Percentiles rank a stretch among this genome's conserved stretches.
Conservation (phyloP, 2,797 vertebrate genomes). For the Gallinago stenura region DNA sequence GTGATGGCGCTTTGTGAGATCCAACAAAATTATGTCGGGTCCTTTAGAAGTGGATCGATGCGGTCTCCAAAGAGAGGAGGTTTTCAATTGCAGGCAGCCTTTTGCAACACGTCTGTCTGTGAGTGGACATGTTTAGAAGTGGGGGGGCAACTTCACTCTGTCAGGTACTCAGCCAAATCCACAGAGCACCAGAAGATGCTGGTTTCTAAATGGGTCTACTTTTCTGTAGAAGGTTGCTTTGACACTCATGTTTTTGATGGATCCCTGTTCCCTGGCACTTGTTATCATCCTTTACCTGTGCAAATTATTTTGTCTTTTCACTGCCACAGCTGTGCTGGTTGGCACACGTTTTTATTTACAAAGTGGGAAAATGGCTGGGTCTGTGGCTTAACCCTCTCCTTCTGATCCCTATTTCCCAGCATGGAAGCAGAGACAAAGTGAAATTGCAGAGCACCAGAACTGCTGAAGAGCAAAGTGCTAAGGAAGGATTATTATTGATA, state of each 20-base stretch:
- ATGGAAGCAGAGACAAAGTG: not conserved
- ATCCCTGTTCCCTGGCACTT: not conserved
- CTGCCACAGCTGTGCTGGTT: not conserved
- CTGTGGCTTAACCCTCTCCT: not conserved
- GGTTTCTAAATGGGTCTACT: not conserved
- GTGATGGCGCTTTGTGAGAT: slow-evolving; percentile 15
- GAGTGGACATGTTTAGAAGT: not conserved
- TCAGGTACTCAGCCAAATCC: not conserved
- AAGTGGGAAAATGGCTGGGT: not conserved
- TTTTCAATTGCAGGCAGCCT: not conserved
- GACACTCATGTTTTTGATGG: not conserved
- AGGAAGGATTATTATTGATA: slow-evolving; percentile 44
- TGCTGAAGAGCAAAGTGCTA: slow-evolving; percentile 39
- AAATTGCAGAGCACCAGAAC: not conserved
- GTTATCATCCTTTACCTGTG: not conserved
- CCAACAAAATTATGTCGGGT: not conserved
- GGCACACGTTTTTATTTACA: not conserved
- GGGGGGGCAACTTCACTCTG: not conserved
- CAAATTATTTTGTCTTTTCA: not conserved
- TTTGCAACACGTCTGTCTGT: not conserved
- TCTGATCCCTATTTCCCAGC: not conserved
- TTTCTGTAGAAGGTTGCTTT: not conserved
- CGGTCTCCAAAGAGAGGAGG: not conserved
- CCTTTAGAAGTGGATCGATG: slow-evolving; percentile 2
- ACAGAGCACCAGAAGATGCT: rapidly evolving